Base-by-base conservation (phyloP, 23 tunicate species). In the Trididemnum nubilum region DNA sequence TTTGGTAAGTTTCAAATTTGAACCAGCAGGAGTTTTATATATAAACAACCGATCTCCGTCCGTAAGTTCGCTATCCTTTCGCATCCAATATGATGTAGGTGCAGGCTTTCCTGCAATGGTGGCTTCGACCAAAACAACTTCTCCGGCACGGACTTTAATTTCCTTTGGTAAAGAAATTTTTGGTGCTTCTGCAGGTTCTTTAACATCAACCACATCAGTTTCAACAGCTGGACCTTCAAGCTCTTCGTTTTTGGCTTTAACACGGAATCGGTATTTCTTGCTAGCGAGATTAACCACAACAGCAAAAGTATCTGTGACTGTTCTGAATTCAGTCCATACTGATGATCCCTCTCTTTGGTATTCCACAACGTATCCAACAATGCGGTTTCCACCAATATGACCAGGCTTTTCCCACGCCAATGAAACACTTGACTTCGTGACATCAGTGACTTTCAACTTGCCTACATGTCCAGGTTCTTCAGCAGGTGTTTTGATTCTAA, bases 401-500 rank as follows among this genome's bases (percentile, higher is more conserved):
- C 83, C 92, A 32, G 99, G 96, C 50, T 86, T 79, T 29, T 70
- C 34, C 99, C 99, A 95, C 34, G 85, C 79, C 64, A 95, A 33
- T 3, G 90, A 71, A 31, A 90, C 96, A 1, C 88, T 58, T 57
- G 88, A 88, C 38, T 97, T 82, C 2, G 90, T 85, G 18, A 95
- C 92, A 76, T 87, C 92, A 0, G 79, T 78, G 33, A 90, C 87
- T 65, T 86, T 97, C 36, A 95, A 39, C 24, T 90, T 88, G 22
- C 78, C 83, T 37, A 97, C 98, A 49, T 96, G 88, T 24, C 89
- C 99, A 1, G 96, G 92, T 33, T 88, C 95, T 28, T 65, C 74
- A 66, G 85, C 82, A 38, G 97, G 97, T 35, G 76, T 71, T 33
- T 76, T 76, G 50, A 89, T 89, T 70, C 76, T 76, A 23, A 85